A percentile compares a stretch with the other conserved stretches of the same genome.
Evolutionary conservation across 2,888 invertebrate species (phyloP).

Genomic region (Protophormia terraenovae): DNA sequence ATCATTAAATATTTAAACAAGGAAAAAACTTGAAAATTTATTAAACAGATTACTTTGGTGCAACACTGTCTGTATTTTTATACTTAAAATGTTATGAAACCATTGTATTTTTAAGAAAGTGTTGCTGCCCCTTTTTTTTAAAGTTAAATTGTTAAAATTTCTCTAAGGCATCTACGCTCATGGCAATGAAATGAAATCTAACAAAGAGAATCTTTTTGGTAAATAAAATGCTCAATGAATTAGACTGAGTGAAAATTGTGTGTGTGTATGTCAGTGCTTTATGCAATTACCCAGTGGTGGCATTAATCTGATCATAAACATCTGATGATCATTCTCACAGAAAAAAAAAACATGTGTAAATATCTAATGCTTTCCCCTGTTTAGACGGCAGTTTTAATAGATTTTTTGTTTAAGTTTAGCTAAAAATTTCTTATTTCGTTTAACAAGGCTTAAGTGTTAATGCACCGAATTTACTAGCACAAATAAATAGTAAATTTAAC

Average conservation of each 20-base stretch:
- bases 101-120: neutral
- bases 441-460: neutral
- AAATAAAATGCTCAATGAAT: slow-evolving; percentile 4
- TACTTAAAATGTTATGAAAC: neutral
- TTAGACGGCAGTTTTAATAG: neutral
- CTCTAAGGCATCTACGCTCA: slow-evolving; percentile 26
- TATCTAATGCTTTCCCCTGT: neutral
- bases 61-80: neutral
- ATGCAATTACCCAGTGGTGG: slow-evolving; percentile 44
- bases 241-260: neutral
- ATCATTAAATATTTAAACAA: slow-evolving; percentile 1
- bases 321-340: slow-evolving; percentile 27
- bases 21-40: slow-evolving; percentile 25
- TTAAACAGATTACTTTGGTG: neutral
- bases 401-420: no score
- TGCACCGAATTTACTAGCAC: neutral
- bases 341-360: neutral
- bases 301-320: slow-evolving; percentile 40
- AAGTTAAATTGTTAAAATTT: slow-evolving; percentile 1
- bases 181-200: slow-evolving; percentile 58
- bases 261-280: neutral
- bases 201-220: slow-evolving; percentile 1
- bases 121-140: neutral
- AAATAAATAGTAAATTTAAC: slow-evolving; percentile 18
- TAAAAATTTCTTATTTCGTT: neutral